Base-by-base conservation (phyloP, 1,140 invertebrate genomes). In the Halyomorpha halys region DNA sequence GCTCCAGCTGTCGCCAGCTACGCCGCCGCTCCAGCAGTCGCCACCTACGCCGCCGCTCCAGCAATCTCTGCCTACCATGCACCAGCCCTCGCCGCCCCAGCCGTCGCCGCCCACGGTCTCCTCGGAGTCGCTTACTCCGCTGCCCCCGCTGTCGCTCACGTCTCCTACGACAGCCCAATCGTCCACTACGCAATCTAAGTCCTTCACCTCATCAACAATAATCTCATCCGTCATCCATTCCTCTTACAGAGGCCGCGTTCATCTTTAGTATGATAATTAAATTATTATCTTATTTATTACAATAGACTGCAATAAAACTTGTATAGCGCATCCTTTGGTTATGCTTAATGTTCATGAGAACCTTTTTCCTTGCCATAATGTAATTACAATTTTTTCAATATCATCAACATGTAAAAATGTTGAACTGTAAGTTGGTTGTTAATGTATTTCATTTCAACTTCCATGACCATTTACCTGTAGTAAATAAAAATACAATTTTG, bases 71-170 rank as follows among this genome's bases (percentile, higher is more conserved):
- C 49, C 23, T 53, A 60, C 59, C 34, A 67, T 45, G 23, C 56
- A 60, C 62, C 66, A 62, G 61, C 70, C 65, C 69, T 66, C 49
- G 70, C 69, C 25, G 69, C 53, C 53, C 21, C 53, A 3, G 21
- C 53, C 9, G 53, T 56, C 53, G 53, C 53, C 34, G 66, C 67
- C 53, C 69, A 67, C 34, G 66, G 69, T 34, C 71, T 70, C 66
- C 67, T 68, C 65, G 68, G 69, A 61, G 70, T 72, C 34, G 6
- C 34, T 13, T 39, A 39, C 34, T 39, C 34, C 34, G 53, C 53
- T 15, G 53, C 53, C 53, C 53, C 53, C 3, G 53, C 53, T 56
- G 53, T 56, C 53, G 53, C 53, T 13, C 34, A 39, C 34, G 19
- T 56, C 23, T 16, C 53, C 53, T 56, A 56, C 23, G 53, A 56